These are phyloP conservation scores for Petroica traversi DNA, from an alignment of 2,113 vertebrate species.

Conservation along the genomic window DNA sequence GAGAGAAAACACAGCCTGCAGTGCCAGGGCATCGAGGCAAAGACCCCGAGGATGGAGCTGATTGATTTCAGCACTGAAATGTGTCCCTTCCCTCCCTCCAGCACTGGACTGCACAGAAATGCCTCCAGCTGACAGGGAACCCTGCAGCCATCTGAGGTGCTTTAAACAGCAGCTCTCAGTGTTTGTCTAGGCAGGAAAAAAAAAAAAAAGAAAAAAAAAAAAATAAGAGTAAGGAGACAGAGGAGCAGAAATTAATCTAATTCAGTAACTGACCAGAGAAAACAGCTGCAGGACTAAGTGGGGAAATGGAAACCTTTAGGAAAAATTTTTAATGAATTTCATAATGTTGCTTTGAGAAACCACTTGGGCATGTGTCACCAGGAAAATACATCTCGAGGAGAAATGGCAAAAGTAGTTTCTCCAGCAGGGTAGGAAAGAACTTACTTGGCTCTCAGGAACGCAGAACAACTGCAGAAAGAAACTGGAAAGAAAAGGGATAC, in stretches of 20 bases:
- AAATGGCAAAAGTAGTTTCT: not conserved
- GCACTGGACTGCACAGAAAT: not conserved
- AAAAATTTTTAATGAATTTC: not conserved
- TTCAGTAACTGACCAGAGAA: not conserved
- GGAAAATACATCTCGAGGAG: not conserved
- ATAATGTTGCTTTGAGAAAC: not conserved
- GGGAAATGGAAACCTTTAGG: not conserved
- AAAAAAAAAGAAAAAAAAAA: accelerated
- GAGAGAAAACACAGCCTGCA: not conserved
- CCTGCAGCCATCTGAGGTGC: not conserved
- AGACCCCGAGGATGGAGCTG: not conserved
- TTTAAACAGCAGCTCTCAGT: not conserved
- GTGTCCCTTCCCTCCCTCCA: not conserved
- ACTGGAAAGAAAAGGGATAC: not conserved
- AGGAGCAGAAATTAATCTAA: not conserved
- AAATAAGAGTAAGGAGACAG: not conserved
- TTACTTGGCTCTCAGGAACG: not conserved
- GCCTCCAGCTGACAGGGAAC: not conserved
- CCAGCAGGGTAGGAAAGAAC: not conserved
- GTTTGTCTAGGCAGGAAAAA: not conserved
- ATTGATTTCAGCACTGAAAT: not conserved
- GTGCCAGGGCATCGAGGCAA: not conserved
- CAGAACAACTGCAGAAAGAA: not conserved
- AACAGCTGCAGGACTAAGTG: not conserved
- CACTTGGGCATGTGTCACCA: accelerated